Percentiles rank a stretch among this genome's conserved stretches.
phyloP scores from a whole-genome alignment of 2,113 vertebrate species.

The Hymenochirus boettgeri region DNA sequence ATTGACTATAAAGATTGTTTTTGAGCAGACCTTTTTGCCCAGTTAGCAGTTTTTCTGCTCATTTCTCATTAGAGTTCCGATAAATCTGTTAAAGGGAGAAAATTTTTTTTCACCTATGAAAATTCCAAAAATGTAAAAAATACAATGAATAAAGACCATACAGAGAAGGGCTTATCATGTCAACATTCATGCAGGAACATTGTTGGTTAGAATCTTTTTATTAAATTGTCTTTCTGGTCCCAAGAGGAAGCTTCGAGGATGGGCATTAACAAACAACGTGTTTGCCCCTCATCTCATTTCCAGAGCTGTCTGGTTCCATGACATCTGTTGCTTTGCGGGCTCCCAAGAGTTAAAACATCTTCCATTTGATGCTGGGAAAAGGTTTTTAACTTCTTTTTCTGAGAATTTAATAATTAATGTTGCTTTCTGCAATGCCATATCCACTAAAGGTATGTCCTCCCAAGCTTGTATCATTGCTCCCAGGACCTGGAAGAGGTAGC shows the following conservation, averaged over 20 bases:
- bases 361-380: slow-evolving; percentile 70
- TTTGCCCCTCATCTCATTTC: slow-evolving; percentile 66
- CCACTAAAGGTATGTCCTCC: slow-evolving; percentile 98
- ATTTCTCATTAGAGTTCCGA: slow-evolving; percentile 80
- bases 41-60: slow-evolving; percentile 80
- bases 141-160: slow-evolving; percentile 45
- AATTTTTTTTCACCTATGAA: slow-evolving; percentile 59
- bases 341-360: slow-evolving; percentile 69
- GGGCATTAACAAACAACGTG: slow-evolving; percentile 55
- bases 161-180: slow-evolving; percentile 64
- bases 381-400: slow-evolving; percentile 60
- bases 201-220: slow-evolving; percentile 57
- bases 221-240: slow-evolving; percentile 64
- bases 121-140: slow-evolving; percentile 28
- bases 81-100: slow-evolving; percentile 75
- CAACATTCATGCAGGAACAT: slow-evolving; percentile 97
- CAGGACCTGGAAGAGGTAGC: slow-evolving; percentile 94
- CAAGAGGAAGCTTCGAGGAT: slow-evolving; percentile 55
- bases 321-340: slow-evolving; percentile 61
- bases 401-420: slow-evolving; percentile 51
- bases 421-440: slow-evolving; percentile 57
- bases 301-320: slow-evolving; percentile 51
- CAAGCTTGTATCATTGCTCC: slow-evolving; percentile 98
- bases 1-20: slow-evolving; percentile 7
- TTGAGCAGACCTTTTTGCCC: slow-evolving; percentile 74